Base-by-base conservation (phyloP, 2,888 invertebrate species). In the Electrophaes corylata region DNA sequence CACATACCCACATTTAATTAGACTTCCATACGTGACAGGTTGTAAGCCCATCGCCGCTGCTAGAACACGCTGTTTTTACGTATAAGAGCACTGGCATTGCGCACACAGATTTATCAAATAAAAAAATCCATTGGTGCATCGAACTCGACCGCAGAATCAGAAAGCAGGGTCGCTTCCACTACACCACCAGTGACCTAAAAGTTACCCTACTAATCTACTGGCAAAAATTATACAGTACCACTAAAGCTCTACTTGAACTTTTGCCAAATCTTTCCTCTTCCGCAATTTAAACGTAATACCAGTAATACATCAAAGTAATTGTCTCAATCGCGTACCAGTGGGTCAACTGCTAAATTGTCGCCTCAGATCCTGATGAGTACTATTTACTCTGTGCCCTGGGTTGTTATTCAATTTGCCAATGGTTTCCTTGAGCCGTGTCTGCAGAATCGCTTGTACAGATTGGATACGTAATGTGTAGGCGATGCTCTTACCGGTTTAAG, bases 361-460 rank as follows among this genome's bases (percentile, higher is more conserved):
- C 53, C 39, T 56, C 56, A 41, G 44, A 53, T 57, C 52, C 52
- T 49, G 48, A n/a, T n/a, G n/a, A n/a, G 44, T 33, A 29, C 6
- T 47, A 18, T n/a, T n/a, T 43, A 48, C 26, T 8, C 44, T 48
- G 47, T 50, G 41, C 35, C 20, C 46, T 35, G 43, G 57, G 73
- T 76, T 74, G 76, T 82, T 82, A 78, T 79, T 74, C 80, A 81
- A 84, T 84, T 84, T 83, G 49, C 62, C 66, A 66, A 73, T 81
- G 74, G 76, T 77, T 78, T 76, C 80, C 80, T 79, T 79, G 81
- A 82, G 79, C 76, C 56, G 58, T 50, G 49, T 54, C 53, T 51
- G 59, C 44, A 31, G 37, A 60, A 51, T 55, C 19, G 33, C 47
- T 49, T 53, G 43, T 40, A 5, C 31, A 47, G 51, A 55, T 60